These are phyloP conservation scores for Drosophila insularis DNA, from an alignment of 1,140 invertebrate species.

Conservation along the genomic window DNA sequence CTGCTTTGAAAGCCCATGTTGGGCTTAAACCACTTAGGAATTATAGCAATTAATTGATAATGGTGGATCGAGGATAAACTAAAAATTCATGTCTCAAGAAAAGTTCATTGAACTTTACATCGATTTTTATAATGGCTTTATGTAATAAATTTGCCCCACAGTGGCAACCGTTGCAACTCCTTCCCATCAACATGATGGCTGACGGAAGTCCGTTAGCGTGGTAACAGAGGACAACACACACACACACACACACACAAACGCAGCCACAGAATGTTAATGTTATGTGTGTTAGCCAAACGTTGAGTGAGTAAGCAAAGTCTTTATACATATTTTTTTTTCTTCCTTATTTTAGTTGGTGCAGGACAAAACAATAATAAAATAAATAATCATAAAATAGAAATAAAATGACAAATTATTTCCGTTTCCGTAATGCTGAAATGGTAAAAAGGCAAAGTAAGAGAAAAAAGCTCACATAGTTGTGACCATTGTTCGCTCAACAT, in stretches of 20 bases:
- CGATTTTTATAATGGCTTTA: background rate
- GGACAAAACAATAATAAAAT: conserved; percentile 48
- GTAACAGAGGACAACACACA: background rate
- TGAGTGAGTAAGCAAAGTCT: conserved; percentile 31
- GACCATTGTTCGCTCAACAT: too few relatives aligned
- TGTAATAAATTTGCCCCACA: background rate
- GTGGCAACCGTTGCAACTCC: background rate
- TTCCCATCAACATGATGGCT: conserved; percentile 15
- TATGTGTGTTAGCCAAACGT: conserved; percentile 15
- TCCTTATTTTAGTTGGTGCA: background rate
- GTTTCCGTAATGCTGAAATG: conserved; percentile 51
- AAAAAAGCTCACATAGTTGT: too few relatives aligned
- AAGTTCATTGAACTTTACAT: background rate
- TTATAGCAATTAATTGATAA: too few relatives aligned
- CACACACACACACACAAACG: background rate
- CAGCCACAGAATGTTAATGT: conserved; percentile 43
- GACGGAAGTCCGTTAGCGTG: conserved; percentile 50
- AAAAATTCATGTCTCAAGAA: too few relatives aligned
- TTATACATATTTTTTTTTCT: conserved; percentile 1
- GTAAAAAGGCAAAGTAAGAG: background rate
- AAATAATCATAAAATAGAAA: conserved; percentile 67
- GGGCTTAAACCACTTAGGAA: too few relatives aligned
- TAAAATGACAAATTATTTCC: conserved; percentile 71
- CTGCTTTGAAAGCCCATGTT: too few relatives aligned
- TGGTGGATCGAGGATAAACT: background rate